Base-by-base conservation (phyloP, 2,888 invertebrate genomes). In the Tenthredo scrophulariae region DNA sequence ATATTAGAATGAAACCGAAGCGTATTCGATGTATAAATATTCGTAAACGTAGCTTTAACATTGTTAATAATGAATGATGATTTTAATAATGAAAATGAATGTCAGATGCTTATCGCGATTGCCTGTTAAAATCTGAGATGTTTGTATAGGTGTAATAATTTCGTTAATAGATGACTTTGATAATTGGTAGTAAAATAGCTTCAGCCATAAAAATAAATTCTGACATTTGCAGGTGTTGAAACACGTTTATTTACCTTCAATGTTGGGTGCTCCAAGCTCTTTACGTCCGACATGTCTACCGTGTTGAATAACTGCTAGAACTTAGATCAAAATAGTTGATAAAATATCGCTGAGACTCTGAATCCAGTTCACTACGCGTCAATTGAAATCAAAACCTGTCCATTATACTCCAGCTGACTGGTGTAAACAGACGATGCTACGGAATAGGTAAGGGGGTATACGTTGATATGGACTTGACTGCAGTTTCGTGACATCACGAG, bases 221-320 rank as follows among this genome's bases (percentile, higher is more conserved):
- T 83, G 83, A 83, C 83, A 67, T 83, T 83, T 70, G 29, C 29
- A 70, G 26, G 18, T 67, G 83, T 46, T 26, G 67, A 80, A 62
- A 37, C 62, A 65, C n/a, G 62, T 46, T 83, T 83, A 83, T 89
- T 93, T 94, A 97, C 98, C 96, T 99, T 99, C 88, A 99, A 95
- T 40, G 99, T 98, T 83, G 98, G 97, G 94, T 99, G 98, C 94
- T 99, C 99, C 92, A 99, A 94, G 88, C 98, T 97, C 94, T 97
- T 98, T 87, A 99, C 95, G 94, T 99, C 98, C 93, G 98, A 97
- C 98, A 98, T 98, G 65, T 72, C 43, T 58, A 50, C 18, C 62
- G 43, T 37, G 79, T 77, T 43, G 67, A 74, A 33, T 54, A 77
- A 84, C 15, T 43, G 84, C 15, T 54, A 50, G n/a, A 54, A 70